phyloP scores from a whole-genome alignment of 2,797 vertebrate species.

The Huso huso region DNA sequence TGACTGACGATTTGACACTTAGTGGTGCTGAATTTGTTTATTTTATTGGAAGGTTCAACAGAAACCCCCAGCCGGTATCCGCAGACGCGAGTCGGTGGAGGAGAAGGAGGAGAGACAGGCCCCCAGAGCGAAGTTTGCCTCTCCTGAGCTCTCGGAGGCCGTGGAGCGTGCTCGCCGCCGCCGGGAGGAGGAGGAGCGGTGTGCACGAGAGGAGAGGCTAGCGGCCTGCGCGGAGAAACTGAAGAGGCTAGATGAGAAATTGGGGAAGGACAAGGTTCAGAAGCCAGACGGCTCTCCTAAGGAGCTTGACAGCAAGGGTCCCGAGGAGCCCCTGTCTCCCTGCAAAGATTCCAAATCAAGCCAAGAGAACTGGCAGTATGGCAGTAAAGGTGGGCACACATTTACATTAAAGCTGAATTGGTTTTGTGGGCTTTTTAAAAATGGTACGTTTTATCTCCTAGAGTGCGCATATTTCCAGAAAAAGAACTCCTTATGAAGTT shows the following conservation, averaged over 20 bases:
- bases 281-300: constrained; percentile 61
- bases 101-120: constrained; percentile 78
- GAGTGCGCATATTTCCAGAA: too few relatives aligned
- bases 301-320: constrained; percentile 54
- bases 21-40: background rate
- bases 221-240: constrained; percentile 94
- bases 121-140: constrained; percentile 76
- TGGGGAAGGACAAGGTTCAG: constrained; percentile 72
- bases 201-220: constrained; percentile 82
- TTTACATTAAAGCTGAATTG: background rate
- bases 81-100: constrained; percentile 60
- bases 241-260: constrained; percentile 88
- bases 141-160: constrained; percentile 85
- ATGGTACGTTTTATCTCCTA: too few relatives aligned
- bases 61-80: constrained; percentile 51
- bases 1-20: background rate
- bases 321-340: constrained; percentile 57
- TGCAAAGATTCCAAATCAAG: constrained; percentile 52
- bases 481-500: too few relatives aligned
- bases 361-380: constrained; percentile 63
- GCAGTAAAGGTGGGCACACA: constrained; percentile 64
- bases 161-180: constrained; percentile 85
- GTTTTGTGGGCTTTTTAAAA: background rate
- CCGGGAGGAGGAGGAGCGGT: constrained; percentile 87
- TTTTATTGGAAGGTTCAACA: constrained; percentile 36